Percentiles rank a stretch among this genome's conserved stretches.
These are phyloP conservation scores for Oxytorus armatus DNA, from an alignment of 2,888 invertebrate species.

Conservation along the genomic window DNA sequence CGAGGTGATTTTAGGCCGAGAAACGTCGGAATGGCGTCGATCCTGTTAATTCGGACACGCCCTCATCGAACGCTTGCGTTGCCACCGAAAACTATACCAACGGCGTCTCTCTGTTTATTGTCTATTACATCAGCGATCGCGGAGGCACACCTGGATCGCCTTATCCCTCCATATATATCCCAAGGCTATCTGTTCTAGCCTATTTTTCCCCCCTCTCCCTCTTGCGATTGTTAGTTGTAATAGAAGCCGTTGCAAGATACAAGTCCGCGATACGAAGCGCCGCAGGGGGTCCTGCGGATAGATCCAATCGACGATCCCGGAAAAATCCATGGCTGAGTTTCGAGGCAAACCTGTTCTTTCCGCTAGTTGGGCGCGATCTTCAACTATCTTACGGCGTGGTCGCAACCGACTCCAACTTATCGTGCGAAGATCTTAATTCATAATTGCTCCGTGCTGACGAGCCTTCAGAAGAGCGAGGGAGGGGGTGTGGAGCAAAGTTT, in stretches of 20 bases:
- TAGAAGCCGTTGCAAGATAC: slow-evolving; percentile 38
- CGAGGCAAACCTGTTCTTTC: slow-evolving; percentile 71
- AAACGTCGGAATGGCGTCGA: slow-evolving; percentile 73
- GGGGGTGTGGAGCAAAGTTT: too few relatives aligned
- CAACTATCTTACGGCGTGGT: slow-evolving; percentile 65
- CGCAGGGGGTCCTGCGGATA: slow-evolving; percentile 25
- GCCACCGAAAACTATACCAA: slow-evolving; percentile 17
- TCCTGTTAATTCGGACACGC: slow-evolving; percentile 77
- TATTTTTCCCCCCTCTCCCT: slow-evolving; percentile 6
- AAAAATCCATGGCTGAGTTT: too few relatives aligned
- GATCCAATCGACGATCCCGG: slow-evolving; percentile 74
- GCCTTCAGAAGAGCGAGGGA: too few relatives aligned
- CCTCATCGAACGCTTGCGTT: slow-evolving; percentile 67
- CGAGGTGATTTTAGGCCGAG: slow-evolving; percentile 45
- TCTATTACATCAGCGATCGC: slow-evolving; percentile 40
- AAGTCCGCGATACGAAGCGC: slow-evolving; percentile 65
- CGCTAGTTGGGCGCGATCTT: slow-evolving; percentile 41
- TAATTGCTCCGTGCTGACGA: too few relatives aligned
- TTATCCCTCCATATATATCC: slow-evolving; percentile 27
- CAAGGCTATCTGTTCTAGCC: slow-evolving; percentile 18
- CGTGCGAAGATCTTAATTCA: slow-evolving; percentile 75
- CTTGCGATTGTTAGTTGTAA: slow-evolving; percentile 15
- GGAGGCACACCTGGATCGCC: slow-evolving; percentile 50
- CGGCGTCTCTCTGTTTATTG: background rate
- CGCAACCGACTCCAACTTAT: slow-evolving; percentile 63